These are phyloP conservation scores for Anableps anableps DNA, from an alignment of 2,797 vertebrate species.

Conservation along the genomic window DNA sequence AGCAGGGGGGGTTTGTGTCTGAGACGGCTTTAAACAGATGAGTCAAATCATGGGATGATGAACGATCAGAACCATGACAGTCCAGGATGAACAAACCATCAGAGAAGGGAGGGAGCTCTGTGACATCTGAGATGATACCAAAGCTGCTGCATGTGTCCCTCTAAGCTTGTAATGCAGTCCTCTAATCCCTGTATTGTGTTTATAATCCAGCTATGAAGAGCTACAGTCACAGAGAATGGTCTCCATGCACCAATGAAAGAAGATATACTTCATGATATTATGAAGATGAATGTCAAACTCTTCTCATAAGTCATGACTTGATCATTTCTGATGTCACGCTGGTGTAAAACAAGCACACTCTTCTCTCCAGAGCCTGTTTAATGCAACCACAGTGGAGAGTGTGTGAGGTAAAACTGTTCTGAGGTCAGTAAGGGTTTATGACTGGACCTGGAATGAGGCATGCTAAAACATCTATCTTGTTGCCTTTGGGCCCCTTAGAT, in stretches of 20 bases:
- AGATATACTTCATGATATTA: constrained; percentile 43
- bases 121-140: constrained; percentile 44
- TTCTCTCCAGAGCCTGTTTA: constrained; percentile 2
- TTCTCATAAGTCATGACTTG: not conserved
- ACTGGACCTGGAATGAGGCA: not conserved
- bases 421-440: constrained; percentile 1
- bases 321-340: constrained; percentile 3
- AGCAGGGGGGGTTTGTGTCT: constrained; percentile 28
- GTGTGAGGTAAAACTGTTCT: not conserved
- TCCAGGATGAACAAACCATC: constrained; percentile 38
- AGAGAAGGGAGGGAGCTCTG: constrained; percentile 17
- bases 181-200: constrained; percentile 45
- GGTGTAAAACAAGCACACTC: not conserved
- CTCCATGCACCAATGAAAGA: constrained; percentile 64
- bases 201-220: constrained; percentile 59
- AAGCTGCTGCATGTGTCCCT: constrained; percentile 51
- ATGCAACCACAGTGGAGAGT: not conserved
- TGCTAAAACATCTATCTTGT: constrained; percentile 7
- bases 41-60: constrained; percentile 32
- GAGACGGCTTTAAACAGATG: constrained; percentile 67
- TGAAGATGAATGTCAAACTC: constrained; percentile 33
- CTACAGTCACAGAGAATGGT: constrained; percentile 50
- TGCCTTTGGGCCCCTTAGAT: not conserved
- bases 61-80: constrained; percentile 23
- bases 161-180: constrained; percentile 50